Conservation (phyloP, 1,140 invertebrate genomes). For the Oppia nitens region DNA sequence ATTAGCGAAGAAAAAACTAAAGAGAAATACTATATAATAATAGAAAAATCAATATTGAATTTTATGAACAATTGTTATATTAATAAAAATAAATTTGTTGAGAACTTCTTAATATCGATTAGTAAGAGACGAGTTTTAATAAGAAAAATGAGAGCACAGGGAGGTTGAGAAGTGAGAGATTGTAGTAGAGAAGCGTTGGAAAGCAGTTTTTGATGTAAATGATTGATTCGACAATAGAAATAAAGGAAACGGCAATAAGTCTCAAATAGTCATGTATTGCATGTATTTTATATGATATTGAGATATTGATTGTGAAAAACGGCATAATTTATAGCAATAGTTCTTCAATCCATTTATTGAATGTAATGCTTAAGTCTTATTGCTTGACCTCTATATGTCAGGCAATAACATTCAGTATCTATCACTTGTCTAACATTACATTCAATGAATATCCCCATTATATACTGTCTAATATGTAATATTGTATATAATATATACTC, state of each 20-base stretch:
- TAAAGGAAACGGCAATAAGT: background rate
- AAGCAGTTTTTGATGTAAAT: no score
- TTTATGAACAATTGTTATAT: no score
- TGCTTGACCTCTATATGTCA: background rate
- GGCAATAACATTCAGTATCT: background rate
- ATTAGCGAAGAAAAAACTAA: no score
- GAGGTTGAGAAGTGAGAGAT: background rate
- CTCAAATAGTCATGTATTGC: background rate
- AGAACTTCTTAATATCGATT: no score
- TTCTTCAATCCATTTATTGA: background rate
- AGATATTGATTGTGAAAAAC: background rate
- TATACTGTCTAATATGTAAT: no score
- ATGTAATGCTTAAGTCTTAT: background rate
- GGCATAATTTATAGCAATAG: background rate
- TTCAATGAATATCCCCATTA: no score
- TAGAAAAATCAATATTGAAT: no score
- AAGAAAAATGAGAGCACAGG: background rate
- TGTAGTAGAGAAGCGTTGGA: background rate
- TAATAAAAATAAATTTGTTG: no score
- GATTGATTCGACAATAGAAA: background rate
- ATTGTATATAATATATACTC: no score
- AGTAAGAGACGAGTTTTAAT: no score
- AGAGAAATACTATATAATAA: no score
- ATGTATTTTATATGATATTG: background rate
- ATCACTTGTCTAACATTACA: background rate